phyloP scores from a whole-genome alignment of 53 echinoderm and acorn worm species.

The Zoroaster sp. region DNA sequence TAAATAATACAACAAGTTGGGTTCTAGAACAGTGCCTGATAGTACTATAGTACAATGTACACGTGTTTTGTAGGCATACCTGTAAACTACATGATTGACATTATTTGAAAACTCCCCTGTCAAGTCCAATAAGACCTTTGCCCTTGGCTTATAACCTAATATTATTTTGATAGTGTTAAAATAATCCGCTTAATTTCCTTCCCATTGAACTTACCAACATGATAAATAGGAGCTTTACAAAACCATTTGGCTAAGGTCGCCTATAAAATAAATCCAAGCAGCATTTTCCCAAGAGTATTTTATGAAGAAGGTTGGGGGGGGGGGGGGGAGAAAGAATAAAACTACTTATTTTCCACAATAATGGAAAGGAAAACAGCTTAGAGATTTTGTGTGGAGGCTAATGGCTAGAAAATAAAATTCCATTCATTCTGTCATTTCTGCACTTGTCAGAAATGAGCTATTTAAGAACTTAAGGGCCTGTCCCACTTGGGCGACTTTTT shows the following conservation, averaged over 20 bases:
- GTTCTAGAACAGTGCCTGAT: too few relatives aligned
- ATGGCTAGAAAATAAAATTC: not conserved
- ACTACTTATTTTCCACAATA: not conserved
- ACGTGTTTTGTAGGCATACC: not conserved
- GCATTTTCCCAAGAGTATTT: too few relatives aligned
- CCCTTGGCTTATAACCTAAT: slow-evolving; percentile 20
- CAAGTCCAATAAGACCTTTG: not conserved
- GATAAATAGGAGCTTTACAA: slow-evolving; percentile 26
- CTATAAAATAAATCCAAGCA: not conserved
- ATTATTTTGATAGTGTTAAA: slow-evolving; percentile 40
- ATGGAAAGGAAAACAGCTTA: not conserved
- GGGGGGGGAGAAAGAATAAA: not conserved
- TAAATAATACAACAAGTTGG: too few relatives aligned
- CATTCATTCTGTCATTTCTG: not conserved
- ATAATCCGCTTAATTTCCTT: slow-evolving; percentile 2
- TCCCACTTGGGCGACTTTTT: too few relatives aligned
- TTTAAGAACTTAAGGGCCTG: too few relatives aligned
- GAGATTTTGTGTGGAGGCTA: not conserved
- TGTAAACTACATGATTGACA: not conserved
- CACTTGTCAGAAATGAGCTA: not conserved
- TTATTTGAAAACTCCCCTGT: not conserved
- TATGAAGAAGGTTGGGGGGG: too few relatives aligned
- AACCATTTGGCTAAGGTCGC: slow-evolving; percentile 27
- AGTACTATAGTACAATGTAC: too few relatives aligned
- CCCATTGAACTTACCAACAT: slow-evolving; percentile 8